Evolutionary conservation across 2,113 vertebrate genomes (phyloP).

Genomic region (Alosa alosa): DNA sequence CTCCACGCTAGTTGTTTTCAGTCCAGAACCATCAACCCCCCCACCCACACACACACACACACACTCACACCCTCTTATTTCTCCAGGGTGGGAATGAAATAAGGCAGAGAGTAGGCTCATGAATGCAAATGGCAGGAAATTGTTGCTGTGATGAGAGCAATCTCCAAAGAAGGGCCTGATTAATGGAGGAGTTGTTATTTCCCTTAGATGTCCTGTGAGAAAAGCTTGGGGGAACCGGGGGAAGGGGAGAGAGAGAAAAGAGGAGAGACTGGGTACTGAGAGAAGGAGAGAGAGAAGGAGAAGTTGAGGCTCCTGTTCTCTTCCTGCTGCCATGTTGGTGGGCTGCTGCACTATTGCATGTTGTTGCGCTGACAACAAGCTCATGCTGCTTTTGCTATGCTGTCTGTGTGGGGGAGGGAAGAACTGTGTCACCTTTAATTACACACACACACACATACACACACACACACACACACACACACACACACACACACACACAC

Average conservation of each 20-base stretch:
- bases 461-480: too few relatives aligned
- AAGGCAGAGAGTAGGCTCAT: neutral
- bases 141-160: neutral
- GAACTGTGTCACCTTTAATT: conserved; percentile 46
- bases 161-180: neutral
- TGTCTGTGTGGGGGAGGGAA: conserved; percentile 21
- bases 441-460: neutral
- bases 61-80: neutral
- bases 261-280: neutral
- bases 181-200: conserved; percentile 3
- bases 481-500: neutral
- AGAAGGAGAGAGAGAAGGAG: neutral
- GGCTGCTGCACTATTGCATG: neutral
- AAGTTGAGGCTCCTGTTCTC: neutral
- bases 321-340: neutral
- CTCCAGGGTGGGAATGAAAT: neutral
- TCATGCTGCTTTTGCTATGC: conserved; percentile 21
- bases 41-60: neutral
- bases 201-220: neutral
- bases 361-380: conserved; percentile 27
- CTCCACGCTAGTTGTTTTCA: neutral
- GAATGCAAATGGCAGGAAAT: neutral
- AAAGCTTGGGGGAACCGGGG: neutral
- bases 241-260: neutral
- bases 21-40: neutral